phyloP scores from a whole-genome alignment of 1,140 invertebrate genomes.

The Drosophila sulfurigaster region DNA sequence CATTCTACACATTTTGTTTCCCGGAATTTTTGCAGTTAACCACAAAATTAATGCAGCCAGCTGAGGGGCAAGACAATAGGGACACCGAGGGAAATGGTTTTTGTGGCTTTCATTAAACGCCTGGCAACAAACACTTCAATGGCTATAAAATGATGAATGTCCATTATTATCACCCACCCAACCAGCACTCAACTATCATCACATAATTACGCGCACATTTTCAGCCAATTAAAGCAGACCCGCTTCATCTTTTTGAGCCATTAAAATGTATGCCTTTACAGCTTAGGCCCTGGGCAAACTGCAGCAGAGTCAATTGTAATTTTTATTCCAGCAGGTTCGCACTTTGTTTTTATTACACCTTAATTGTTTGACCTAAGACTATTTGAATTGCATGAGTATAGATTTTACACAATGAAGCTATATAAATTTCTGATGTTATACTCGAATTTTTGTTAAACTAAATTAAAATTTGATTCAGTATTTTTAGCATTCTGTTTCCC shows the following conservation, averaged over 20 bases:
- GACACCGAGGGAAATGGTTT: not conserved
- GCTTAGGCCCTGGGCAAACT: not conserved
- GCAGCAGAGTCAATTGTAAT: not conserved
- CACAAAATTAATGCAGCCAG: constrained; percentile 69
- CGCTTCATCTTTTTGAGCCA: constrained; percentile 24
- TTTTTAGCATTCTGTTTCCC: too few species aligned
- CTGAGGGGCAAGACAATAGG: not conserved
- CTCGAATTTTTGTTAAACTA: too few species aligned
- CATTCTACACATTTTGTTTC: constrained; percentile 76
- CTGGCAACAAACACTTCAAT: constrained; percentile 22
- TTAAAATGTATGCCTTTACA: constrained; percentile 36
- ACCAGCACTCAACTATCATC: constrained; percentile 30
- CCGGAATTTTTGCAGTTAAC: constrained; percentile 70
- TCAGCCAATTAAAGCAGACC: constrained; percentile 67
- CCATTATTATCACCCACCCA: constrained; percentile 40
- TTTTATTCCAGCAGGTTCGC: not conserved
- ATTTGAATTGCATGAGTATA: not conserved
- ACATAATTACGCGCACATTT: constrained; percentile 70
- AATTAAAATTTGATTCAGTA: too few species aligned
- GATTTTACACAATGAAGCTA: too few species aligned
- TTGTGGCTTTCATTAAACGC: constrained; percentile 26
- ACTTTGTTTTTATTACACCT: not conserved
- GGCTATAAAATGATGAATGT: constrained; percentile 54
- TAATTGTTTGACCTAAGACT: not conserved
- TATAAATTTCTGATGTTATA: too few species aligned